A percentile compares a stretch with the other conserved stretches of the same genome.
These are phyloP conservation scores for Nestor notabilis DNA, from an alignment of 2,113 vertebrate species.

Conservation along the genomic window DNA sequence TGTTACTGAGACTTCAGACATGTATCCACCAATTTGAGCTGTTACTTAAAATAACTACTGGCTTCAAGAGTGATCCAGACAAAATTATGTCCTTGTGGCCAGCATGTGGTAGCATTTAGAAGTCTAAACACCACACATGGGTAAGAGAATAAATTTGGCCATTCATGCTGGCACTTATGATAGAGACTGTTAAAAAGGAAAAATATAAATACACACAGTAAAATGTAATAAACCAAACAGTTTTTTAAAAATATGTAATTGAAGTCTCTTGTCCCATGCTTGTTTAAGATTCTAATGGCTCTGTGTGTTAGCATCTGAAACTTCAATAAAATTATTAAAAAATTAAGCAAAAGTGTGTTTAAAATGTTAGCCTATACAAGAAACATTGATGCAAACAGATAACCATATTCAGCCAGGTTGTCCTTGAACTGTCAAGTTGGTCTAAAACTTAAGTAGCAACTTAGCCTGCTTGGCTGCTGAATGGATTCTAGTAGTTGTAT, in stretches of 20 bases:
- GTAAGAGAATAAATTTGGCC: neutral
- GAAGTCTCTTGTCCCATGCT: neutral
- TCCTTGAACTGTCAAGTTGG: neutral
- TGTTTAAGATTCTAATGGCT: neutral
- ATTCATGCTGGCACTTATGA: neutral
- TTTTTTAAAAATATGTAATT: neutral
- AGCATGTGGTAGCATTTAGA: neutral
- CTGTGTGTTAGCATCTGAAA: neutral
- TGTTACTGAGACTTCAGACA: neutral
- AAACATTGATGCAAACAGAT: neutral
- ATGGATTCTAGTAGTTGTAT: neutral
- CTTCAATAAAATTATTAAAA: neutral
- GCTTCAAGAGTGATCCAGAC: neutral
- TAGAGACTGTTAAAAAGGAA: neutral
- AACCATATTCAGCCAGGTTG: neutral
- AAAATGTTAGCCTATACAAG: neutral
- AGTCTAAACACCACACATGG: neutral
- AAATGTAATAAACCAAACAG: neutral
- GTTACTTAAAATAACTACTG: neutral
- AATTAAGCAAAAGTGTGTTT: neutral
- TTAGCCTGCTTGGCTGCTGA: neutral
- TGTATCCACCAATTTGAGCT: conserved; percentile 6
- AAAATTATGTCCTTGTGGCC: neutral
- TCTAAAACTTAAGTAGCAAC: neutral
- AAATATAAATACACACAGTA: neutral